phyloP scores from a whole-genome alignment of 2,888 invertebrate species.

The Agonopterix alstromeriana region DNA sequence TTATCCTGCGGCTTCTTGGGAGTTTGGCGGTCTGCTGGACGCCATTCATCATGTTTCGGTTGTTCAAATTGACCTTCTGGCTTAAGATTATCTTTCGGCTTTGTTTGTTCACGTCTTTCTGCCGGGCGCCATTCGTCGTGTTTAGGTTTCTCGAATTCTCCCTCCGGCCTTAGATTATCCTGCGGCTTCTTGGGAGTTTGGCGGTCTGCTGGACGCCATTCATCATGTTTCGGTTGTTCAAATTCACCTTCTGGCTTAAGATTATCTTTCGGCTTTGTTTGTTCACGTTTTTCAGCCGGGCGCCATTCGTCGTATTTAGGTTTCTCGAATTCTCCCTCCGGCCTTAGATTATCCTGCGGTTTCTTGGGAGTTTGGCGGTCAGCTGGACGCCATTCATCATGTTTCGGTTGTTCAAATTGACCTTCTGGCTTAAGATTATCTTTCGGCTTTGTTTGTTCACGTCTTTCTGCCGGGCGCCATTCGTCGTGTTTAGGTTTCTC shows the following conservation, averaged over 20 bases:
- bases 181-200: conserved; percentile 48
- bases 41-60: conserved; percentile 43
- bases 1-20: conserved; percentile 61
- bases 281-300: conserved; percentile 65
- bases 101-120: conserved; percentile 51
- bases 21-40: conserved; percentile 49
- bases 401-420: conserved; percentile 48
- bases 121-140: conserved; percentile 44
- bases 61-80: conserved; percentile 68
- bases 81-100: conserved; percentile 68
- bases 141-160: conserved; percentile 60
- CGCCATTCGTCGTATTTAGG: conserved; percentile 43
- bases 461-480: conserved; percentile 52
- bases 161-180: conserved; percentile 68
- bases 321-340: conserved; percentile 67
- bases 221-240: conserved; percentile 41
- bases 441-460: conserved; percentile 56
- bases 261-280: conserved; percentile 66
- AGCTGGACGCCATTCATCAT: conserved; percentile 52
- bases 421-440: conserved; percentile 72
- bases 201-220: conserved; percentile 50
- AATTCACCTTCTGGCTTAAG: conserved; percentile 69
- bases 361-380: conserved; percentile 41
- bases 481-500: conserved; percentile 32
- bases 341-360: conserved; percentile 64